Percentiles rank a stretch among this genome's conserved stretches.
phyloP scores from a whole-genome alignment of 1,140 invertebrate genomes.

The Amphibalanus amphitrite region DNA sequence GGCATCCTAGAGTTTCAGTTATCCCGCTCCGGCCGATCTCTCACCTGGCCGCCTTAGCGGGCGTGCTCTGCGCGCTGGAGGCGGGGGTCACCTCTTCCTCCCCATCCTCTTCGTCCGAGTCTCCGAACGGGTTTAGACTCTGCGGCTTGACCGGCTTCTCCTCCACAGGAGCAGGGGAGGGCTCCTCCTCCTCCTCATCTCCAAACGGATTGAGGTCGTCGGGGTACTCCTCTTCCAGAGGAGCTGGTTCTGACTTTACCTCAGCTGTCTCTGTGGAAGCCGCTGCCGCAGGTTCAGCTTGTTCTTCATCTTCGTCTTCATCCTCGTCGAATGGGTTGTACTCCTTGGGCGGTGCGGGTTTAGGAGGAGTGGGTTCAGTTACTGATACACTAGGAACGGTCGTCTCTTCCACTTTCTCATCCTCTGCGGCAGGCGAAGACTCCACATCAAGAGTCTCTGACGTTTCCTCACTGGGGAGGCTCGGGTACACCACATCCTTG shows the following conservation, averaged over 20 bases:
- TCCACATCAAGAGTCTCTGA: too few species aligned
- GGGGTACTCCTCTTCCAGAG: conserved; percentile 38
- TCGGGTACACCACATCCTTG: too few species aligned
- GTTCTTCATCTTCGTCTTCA: conserved; percentile 17
- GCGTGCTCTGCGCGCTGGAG: neutral
- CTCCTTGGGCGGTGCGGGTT: conserved; percentile 13
- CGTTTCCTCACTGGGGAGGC: too few species aligned
- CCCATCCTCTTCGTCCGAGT: conserved; percentile 41
- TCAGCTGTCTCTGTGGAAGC: conserved; percentile 10
- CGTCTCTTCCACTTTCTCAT: too few species aligned
- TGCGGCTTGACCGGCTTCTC: neutral
- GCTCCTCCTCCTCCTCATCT: conserved; percentile 28
- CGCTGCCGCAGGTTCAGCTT: conserved; percentile 15
- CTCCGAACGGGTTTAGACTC: conserved; percentile 48
- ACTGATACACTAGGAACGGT: neutral
- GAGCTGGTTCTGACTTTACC: conserved; percentile 12
- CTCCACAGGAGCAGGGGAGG: conserved; percentile 7
- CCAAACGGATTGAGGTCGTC: conserved; percentile 52
- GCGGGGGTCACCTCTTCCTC: conserved; percentile 22
- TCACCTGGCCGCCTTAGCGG: conserved; percentile 4
- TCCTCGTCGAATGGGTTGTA: conserved; percentile 15
- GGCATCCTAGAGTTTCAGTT: too few species aligned
- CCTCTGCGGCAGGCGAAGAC: too few species aligned
- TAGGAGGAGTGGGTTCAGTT: neutral
- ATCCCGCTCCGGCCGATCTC: too few species aligned